Percentiles rank a stretch among this genome's conserved stretches.
Evolutionary conservation across 2,888 invertebrate genomes (phyloP).

Genomic region (Drosophila anomalata): DNA sequence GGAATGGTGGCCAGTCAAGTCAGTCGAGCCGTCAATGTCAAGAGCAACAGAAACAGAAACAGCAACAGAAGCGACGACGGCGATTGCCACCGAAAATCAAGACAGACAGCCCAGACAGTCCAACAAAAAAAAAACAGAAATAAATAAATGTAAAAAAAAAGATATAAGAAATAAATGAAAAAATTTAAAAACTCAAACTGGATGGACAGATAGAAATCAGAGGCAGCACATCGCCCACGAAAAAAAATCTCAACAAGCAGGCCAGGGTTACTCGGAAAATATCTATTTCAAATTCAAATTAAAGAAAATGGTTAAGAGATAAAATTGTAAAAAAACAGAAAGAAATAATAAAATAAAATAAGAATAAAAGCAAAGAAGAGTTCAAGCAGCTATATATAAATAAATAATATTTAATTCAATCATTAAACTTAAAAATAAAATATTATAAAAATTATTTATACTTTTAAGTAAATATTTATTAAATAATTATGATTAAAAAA

Average conservation of each 20-base stretch:
- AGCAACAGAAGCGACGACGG: slow-evolving; percentile 40
- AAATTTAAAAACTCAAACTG: not conserved
- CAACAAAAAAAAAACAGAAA: not conserved
- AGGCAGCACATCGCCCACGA: slow-evolving; percentile 21
- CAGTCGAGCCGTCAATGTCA: slow-evolving; percentile 62
- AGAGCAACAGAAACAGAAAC: slow-evolving; percentile 59
- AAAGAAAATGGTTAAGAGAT: too few species aligned
- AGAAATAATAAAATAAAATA: not conserved
- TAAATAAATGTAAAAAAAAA: not conserved
- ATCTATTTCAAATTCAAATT: not conserved
- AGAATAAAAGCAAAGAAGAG: not conserved
- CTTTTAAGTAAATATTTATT: too few species aligned
- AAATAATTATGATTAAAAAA: too few species aligned
- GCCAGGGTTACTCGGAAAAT: not conserved
- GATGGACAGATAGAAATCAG: slow-evolving; percentile 1
- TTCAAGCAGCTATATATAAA: too few species aligned
- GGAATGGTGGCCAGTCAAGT: slow-evolving; percentile 9
- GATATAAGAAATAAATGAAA: not conserved
- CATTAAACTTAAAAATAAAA: too few species aligned
- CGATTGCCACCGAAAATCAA: slow-evolving; percentile 26
- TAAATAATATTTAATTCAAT: too few species aligned
- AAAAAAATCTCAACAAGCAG: not conserved
- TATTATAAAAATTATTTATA: too few species aligned
- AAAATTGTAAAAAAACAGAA: not conserved
- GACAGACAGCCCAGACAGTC: slow-evolving; percentile 8